Conservation (phyloP, 2,797 vertebrate species). For the Myripristis jacobus region DNA sequence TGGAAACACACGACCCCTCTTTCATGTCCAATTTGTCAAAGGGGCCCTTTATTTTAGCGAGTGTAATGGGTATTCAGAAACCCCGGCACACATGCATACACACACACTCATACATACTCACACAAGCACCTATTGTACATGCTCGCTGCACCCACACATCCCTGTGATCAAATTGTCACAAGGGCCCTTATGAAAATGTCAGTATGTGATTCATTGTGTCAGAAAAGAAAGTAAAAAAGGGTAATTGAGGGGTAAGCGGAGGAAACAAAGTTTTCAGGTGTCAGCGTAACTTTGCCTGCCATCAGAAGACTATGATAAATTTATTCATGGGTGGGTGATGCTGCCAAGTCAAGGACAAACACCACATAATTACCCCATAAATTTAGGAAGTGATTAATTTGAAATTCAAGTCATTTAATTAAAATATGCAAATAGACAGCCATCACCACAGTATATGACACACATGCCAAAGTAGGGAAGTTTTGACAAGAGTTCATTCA, state of each 20-base stretch:
- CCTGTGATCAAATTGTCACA: slow-evolving; percentile 58
- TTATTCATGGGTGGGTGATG: slow-evolving; percentile 74
- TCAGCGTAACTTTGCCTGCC: slow-evolving; percentile 76
- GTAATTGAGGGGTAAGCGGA: slow-evolving; percentile 73
- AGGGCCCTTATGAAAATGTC: slow-evolving; percentile 55
- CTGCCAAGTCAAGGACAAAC: slow-evolving; percentile 81
- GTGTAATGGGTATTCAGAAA: slow-evolving; percentile 45
- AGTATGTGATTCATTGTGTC: slow-evolving; percentile 72
- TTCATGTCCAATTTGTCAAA: slow-evolving; percentile 60
- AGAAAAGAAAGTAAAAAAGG: slow-evolving; percentile 65
- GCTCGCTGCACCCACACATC: slow-evolving; percentile 61
- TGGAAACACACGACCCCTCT: slow-evolving; percentile 54
- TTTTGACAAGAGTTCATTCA: slow-evolving; percentile 60
- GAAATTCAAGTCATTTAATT: slow-evolving; percentile 79
- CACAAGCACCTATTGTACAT: slow-evolving; percentile 23
- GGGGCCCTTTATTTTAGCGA: slow-evolving; percentile 52
- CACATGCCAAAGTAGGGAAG: slow-evolving; percentile 59
- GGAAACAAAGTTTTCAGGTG: slow-evolving; percentile 77
- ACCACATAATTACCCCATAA: slow-evolving; percentile 78
- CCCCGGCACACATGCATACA: slow-evolving; percentile 23
- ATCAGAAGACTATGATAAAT: slow-evolving; percentile 70
- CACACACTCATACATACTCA: background rate
- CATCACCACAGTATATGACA: slow-evolving; percentile 40
- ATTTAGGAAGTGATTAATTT: slow-evolving; percentile 79
- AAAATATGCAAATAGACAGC: slow-evolving; percentile 81